Evolutionary conservation across 2,113 vertebrate genomes (phyloP).

Genomic region (Melozone crissalis): DNA sequence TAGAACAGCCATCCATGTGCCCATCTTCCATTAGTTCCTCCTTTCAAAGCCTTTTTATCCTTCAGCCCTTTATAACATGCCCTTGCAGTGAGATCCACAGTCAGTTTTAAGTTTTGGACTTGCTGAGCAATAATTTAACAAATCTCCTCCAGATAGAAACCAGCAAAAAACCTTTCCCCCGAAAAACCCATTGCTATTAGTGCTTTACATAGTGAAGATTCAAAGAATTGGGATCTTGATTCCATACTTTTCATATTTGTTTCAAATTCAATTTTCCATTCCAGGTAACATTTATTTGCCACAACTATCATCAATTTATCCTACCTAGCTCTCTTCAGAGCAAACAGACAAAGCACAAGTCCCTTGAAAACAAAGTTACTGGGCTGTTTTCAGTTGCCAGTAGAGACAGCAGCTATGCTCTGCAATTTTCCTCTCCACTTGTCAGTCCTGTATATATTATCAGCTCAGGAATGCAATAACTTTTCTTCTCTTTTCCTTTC

Average conservation of each 20-base stretch:
- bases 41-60: neutral
- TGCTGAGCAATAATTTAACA: neutral
- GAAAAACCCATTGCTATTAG: neutral
- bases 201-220: neutral
- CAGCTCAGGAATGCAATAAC: slow-evolving; percentile 40
- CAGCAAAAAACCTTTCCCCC: neutral
- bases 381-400: neutral
- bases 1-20: neutral
- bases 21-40: neutral
- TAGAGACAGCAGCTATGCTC: neutral
- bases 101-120: neutral
- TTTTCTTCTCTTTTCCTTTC: slow-evolving; percentile 6
- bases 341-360: neutral
- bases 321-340: neutral
- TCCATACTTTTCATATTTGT: neutral
- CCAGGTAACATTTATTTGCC: neutral
- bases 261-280: neutral
- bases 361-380: neutral
- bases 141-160: neutral
- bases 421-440: slow-evolving; percentile 12
- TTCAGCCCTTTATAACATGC: neutral
- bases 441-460: neutral
- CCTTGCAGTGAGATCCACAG: neutral
- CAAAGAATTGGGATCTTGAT: neutral
- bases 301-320: neutral